A percentile compares a stretch with the other conserved stretches of the same genome.
phyloP scores from a whole-genome alignment of 2,797 vertebrate genomes.

The Diglossa cyanea region DNA sequence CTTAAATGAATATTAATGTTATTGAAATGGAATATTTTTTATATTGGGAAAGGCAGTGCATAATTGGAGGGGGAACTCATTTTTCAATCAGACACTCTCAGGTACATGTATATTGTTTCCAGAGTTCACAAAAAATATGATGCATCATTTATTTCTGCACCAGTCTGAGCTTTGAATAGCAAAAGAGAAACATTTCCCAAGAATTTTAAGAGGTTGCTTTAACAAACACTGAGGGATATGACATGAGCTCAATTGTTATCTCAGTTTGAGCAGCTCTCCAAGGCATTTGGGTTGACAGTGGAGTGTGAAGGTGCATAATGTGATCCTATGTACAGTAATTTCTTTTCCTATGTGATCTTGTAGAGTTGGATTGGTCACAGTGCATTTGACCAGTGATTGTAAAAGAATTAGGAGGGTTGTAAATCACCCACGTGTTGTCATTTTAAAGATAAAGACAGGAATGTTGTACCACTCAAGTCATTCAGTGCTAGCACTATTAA shows the following conservation, averaged over 20 bases:
- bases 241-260: background rate
- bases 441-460: slow-evolving; percentile 67
- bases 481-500: slow-evolving; percentile 42
- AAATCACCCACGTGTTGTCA: slow-evolving; percentile 65
- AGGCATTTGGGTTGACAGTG: slow-evolving; percentile 8
- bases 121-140: background rate
- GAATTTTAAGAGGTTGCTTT: background rate
- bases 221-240: background rate
- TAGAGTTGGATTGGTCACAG: slow-evolving; percentile 34
- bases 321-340: slow-evolving; percentile 32
- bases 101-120: background rate
- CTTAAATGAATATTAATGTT: background rate
- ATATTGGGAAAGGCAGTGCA: background rate
- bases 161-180: background rate
- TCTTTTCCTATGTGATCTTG: slow-evolving; percentile 34
- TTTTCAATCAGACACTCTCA: background rate
- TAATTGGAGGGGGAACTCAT: background rate
- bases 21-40: background rate
- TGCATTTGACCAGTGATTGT: slow-evolving; percentile 50
- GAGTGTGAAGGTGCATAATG: background rate
- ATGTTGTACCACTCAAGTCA: slow-evolving; percentile 54
- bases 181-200: background rate
- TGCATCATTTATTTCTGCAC: background rate
- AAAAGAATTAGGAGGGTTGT: slow-evolving; percentile 59
- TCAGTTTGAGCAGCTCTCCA: background rate